Evolutionary conservation across 2,113 vertebrate genomes (phyloP).

Genomic region (Dendropsophus ebraccatus): DNA sequence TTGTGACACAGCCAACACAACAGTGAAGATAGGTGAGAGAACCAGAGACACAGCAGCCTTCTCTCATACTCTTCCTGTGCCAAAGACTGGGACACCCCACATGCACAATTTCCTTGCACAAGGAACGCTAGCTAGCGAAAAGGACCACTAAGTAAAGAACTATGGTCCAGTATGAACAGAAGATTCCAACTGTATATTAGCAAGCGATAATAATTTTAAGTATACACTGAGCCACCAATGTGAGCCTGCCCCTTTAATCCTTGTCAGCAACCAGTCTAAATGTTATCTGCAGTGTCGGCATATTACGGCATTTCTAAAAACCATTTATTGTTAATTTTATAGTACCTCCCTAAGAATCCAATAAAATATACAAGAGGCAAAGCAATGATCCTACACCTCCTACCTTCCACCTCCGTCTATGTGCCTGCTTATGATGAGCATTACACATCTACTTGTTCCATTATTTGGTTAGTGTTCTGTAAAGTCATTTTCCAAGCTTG

Average conservation of each 20-base stretch:
- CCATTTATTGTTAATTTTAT: background rate
- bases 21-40: too few relatives aligned
- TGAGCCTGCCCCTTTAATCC: background rate
- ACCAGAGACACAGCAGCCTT: too few relatives aligned
- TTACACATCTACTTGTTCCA: background rate
- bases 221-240: too few relatives aligned
- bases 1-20: too few relatives aligned
- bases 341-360: background rate
- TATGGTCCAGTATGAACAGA: too few relatives aligned
- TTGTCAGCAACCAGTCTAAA: background rate
- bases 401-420: background rate
- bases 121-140: too few relatives aligned
- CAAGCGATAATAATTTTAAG: too few relatives aligned
- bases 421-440: background rate
- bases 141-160: too few relatives aligned
- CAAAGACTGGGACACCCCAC: too few relatives aligned
- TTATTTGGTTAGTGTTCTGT: conserved; percentile 32
- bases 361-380: background rate
- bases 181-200: too few relatives aligned
- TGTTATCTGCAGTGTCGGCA: background rate
- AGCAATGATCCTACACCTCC: background rate
- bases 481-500: conserved; percentile 13
- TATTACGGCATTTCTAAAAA: background rate
- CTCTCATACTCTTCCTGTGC: too few relatives aligned
- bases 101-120: too few relatives aligned